Evolutionary conservation across 2,797 vertebrate genomes (phyloP).

Genomic region (Halcyon leucocephala): DNA sequence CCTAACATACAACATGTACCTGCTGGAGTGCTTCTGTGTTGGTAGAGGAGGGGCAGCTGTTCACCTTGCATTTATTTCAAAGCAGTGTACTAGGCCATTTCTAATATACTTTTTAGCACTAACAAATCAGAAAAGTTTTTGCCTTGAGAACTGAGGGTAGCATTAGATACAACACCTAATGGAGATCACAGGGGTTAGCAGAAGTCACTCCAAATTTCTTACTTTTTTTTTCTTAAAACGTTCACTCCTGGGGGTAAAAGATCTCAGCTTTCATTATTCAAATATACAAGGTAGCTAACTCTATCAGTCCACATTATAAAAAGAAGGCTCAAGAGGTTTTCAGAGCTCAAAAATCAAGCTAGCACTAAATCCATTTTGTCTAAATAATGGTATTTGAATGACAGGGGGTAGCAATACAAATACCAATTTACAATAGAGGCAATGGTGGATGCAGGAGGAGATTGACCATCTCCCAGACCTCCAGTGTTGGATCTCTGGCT

Average conservation of each 20-base stretch:
- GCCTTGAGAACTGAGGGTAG: background rate
- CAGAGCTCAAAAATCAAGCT: background rate
- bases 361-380: background rate
- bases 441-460: fast-evolving
- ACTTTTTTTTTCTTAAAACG: background rate
- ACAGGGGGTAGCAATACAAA: fast-evolving
- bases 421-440: background rate
- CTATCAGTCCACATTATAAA: background rate
- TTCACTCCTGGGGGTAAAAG: background rate
- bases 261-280: background rate
- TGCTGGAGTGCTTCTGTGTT: background rate
- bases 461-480: background rate
- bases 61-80: background rate
- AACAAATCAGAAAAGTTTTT: background rate
- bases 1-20: fast-evolving
- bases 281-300: background rate
- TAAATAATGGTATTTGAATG: background rate
- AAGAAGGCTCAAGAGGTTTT: background rate
- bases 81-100: background rate
- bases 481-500: background rate
- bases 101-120: background rate
- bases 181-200: background rate
- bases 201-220: background rate
- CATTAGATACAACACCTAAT: background rate
- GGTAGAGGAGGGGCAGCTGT: background rate